Evolutionary conservation across 2,797 vertebrate genomes (phyloP).

Genomic region (Sebastes matsubarae): DNA sequence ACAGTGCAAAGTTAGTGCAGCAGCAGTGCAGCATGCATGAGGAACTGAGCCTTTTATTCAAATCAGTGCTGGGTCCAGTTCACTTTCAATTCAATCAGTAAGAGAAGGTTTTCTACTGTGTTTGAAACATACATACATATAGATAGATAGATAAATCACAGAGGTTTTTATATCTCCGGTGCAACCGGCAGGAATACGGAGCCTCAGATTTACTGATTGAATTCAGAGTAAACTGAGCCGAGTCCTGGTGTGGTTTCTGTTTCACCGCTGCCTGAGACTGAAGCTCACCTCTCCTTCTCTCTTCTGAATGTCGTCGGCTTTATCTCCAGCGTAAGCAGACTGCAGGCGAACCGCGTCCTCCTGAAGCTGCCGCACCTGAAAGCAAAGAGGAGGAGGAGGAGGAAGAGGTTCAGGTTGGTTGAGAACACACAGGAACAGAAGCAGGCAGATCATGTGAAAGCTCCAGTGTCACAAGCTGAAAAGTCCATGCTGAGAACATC

Average conservation of each 20-base stretch:
- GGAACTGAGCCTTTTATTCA: not conserved
- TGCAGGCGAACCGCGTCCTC: slow-evolving; percentile 93
- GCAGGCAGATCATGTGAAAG: not conserved
- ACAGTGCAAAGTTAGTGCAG: slow-evolving; percentile 35
- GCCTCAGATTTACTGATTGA: not conserved
- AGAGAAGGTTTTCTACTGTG: not conserved
- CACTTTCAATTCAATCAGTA: not conserved
- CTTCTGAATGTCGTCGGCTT: slow-evolving; percentile 96
- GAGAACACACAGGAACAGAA: not conserved
- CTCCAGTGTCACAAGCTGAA: not conserved
- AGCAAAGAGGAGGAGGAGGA: not conserved
- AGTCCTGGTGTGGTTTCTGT: not conserved
- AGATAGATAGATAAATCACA: not conserved
- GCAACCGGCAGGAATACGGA: not conserved
- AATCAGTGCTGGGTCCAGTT: not conserved
- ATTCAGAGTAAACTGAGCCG: not conserved
- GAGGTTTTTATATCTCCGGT: not conserved
- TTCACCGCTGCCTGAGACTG: not conserved
- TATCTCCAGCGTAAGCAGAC: slow-evolving; percentile 94
- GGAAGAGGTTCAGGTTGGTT: not conserved
- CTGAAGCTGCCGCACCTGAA: slow-evolving; percentile 92
- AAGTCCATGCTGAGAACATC: not conserved
- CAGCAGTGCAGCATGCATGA: slow-evolving; percentile 60
- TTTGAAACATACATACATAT: not conserved
- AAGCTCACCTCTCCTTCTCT: slow-evolving; percentile 88